Evolutionary conservation across 2,797 vertebrate species (phyloP).

Genomic region (Atherinosoma microstoma): DNA sequence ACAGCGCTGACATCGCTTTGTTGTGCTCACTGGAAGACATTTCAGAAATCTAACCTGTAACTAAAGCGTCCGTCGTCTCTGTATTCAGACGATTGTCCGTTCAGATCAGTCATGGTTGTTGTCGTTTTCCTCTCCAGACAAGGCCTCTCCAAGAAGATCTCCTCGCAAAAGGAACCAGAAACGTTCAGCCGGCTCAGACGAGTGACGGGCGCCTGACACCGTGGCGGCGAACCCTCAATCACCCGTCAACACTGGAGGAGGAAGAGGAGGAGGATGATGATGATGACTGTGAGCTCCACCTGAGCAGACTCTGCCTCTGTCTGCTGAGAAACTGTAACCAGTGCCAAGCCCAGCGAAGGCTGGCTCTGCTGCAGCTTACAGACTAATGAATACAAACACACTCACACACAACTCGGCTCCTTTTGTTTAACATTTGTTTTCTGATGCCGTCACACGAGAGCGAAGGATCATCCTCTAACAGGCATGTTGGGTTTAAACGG

Average conservation of each 20-base stretch:
- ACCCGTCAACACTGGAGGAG: conserved; percentile 5
- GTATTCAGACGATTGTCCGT: too few species aligned
- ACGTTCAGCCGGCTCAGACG: conserved; percentile 94
- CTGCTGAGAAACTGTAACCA: conserved; percentile 56
- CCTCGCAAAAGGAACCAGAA: conserved; percentile 97
- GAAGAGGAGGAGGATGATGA: conserved; percentile 1
- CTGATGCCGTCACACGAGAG: conserved; percentile 9
- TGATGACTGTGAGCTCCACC: conserved; percentile 5
- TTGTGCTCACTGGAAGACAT: too few species aligned
- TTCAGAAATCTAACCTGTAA: too few species aligned
- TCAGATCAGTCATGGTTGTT: not conserved
- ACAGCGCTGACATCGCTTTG: too few species aligned
- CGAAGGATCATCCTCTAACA: not conserved
- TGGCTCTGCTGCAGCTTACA: conserved; percentile 49
- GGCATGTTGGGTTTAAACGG: conserved; percentile 12
- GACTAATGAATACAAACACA: conserved; percentile 40
- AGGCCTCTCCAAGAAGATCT: conserved; percentile 93
- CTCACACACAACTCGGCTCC: conserved; percentile 32
- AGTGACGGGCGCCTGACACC: conserved; percentile 80
- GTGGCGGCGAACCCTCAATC: conserved; percentile 1
- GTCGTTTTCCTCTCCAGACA: conserved; percentile 83
- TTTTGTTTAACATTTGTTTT: conserved; percentile 14
- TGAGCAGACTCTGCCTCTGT: conserved; percentile 17
- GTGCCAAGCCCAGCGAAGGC: conserved; percentile 61
- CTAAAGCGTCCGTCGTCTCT: too few species aligned